Base-by-base conservation (phyloP, 2,797 vertebrate species). In the Enteromius fasciolatus region DNA sequence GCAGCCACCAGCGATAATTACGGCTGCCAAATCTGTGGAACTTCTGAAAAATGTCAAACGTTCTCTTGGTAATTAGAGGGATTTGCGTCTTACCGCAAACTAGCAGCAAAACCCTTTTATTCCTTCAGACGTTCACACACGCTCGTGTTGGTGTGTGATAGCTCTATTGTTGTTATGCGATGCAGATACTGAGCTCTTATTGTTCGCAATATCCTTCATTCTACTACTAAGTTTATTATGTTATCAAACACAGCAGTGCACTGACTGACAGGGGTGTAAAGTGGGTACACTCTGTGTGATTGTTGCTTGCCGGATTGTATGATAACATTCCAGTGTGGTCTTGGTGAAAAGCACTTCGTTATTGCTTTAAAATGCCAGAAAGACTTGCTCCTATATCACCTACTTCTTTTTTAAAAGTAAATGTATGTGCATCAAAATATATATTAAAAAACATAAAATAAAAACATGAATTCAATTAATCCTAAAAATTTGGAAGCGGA, bases 31-130 rank as follows among this genome's bases (percentile, higher is more conserved):
- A 63, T 50, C 61, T 64, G 28, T 73, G 79, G 52, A 78, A 63
- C 31, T 48, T 81, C 48, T 77, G 74, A 81, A 78, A 83, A 85
- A 85, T 85, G 81, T 78, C 84, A 85, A 67, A 57, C 10, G 46
- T 28, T 81, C 84, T 78, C 69, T 63, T 2, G 68, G 36, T 83
- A 85, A 85, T 87, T 87, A 83, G 72, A 81, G 67, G 59, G 81
- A 81, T 79, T 82, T 78, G 67, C n/a, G 44, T 54, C 57, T 54
- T 85, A 12, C 44, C 63, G n/a, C 73, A 78, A 31, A 76, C 28
- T 18, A 87, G 76, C 80, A 50, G 69, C 3, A 14, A 63, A 74
- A 82, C 44, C 39, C 46, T 72, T 77, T 50, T 23, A 59, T 50
- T 28, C 67, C 44, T 39, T 52, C 25, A 78, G n/a, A 66, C 10